Evolutionary conservation across 2,797 vertebrate species (phyloP), one percentile per base, ranked within the genome.

Genomic region (Falco biarmicus): DNA sequence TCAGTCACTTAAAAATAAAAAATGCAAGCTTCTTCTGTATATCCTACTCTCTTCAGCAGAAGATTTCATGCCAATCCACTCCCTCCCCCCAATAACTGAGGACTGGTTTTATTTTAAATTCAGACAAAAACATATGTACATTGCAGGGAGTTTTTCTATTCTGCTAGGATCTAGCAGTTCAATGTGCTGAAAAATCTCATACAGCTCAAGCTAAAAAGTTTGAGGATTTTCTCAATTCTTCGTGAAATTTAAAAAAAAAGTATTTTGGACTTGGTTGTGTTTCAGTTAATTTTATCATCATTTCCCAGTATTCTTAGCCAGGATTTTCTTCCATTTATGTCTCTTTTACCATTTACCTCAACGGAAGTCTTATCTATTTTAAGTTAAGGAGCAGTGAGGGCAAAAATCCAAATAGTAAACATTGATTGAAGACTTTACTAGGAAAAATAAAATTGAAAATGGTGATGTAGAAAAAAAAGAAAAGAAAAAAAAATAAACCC

Each of bases 1-100:
- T 80, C 51, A 84, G 21, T 76, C 89, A 89, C 83, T 86, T 77
- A 54, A 87, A 76, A 93, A 84, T 37, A 68, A 84, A 95, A 89
- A 28, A 13, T 39, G 15, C 18, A 74, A 15, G n/a, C 50, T 79
- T 71, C 20, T 68, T 81, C 45, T 41, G 9, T 73, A 51, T 63
- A 66, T 47, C 19, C 31, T 37, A 16, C 10, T 75, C 77, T 70
- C 29, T 60, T 37, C 61, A 78, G 51, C 37, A 73, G 43, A 90
- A 78, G 15, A 47, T 71, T 89, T 75, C 84, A 66, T 61, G n/a
- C 9, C 71, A 78, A 69, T 45, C 41, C 3, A 1, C 13, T 68
- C 6, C 11, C 7, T 59, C 20, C 14, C 12, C 31, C 31, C 32
- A 77, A 20, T 41, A 96, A 91, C 48, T 8, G 4, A 87, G 31